These are phyloP conservation scores for Stenchaetothrips biformis DNA, from an alignment of 2,888 invertebrate genomes.

Conservation along the genomic window DNA sequence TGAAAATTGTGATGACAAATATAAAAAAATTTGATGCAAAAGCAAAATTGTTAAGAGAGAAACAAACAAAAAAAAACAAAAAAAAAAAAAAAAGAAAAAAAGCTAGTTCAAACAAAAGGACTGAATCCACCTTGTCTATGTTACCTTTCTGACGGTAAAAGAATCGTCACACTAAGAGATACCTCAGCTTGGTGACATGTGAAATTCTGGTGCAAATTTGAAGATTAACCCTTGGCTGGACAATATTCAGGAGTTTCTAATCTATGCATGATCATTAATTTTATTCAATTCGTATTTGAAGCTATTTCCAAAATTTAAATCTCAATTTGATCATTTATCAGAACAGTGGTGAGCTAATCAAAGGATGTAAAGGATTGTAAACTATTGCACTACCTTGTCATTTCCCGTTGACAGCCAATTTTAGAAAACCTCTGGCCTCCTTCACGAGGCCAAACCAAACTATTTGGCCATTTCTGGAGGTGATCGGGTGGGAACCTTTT, in stretches of 20 bases:
- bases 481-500: slow-evolving; percentile 22
- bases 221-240: slow-evolving; percentile 37
- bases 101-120: slow-evolving; percentile 36
- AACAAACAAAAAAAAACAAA: slow-evolving; percentile 33
- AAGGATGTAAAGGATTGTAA: neutral
- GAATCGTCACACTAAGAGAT: slow-evolving; percentile 46
- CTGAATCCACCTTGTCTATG: slow-evolving; percentile 46
- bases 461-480: slow-evolving; percentile 16
- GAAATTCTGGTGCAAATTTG: slow-evolving; percentile 42
- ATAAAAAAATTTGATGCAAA: slow-evolving; percentile 34
- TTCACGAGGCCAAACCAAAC: slow-evolving; percentile 6
- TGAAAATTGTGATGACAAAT: slow-evolving; percentile 33
- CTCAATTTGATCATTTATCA: neutral
- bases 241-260: neutral
- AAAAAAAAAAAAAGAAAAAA: slow-evolving; percentile 37
- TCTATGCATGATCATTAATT: neutral
- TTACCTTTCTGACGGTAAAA: slow-evolving; percentile 46
- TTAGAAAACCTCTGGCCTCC: slow-evolving; percentile 21
- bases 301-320: slow-evolving; percentile 7
- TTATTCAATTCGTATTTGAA: neutral
- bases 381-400: slow-evolving; percentile 19
- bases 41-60: slow-evolving; percentile 28
- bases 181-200: neutral
- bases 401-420: slow-evolving; percentile 10
- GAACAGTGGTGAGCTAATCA: neutral